Evolutionary conservation across 2,113 vertebrate genomes (phyloP).

Genomic region (Hippocampus guttulatus): DNA sequence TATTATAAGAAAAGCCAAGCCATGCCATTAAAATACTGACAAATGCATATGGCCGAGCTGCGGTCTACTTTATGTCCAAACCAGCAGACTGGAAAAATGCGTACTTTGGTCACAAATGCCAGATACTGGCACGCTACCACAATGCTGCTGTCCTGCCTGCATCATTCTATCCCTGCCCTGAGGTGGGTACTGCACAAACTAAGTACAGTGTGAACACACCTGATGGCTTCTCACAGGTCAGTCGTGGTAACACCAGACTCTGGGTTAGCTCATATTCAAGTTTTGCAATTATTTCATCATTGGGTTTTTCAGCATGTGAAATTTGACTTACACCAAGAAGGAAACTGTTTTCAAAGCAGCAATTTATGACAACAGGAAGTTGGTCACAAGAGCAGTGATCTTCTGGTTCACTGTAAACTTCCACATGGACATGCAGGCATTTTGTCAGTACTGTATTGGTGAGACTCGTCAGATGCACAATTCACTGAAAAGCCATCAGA

Average conservation of each 20-base stretch:
- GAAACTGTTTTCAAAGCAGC: constrained; percentile 6
- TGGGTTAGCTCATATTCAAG: background rate
- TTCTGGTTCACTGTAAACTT: background rate
- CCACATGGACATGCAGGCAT: background rate
- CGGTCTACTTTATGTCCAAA: too few relatives aligned
- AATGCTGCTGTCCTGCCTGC: background rate
- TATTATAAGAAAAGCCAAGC: too few relatives aligned
- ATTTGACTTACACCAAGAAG: background rate
- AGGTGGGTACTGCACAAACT: background rate
- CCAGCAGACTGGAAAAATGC: background rate
- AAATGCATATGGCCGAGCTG: background rate
- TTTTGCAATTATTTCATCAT: background rate
- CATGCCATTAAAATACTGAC: background rate
- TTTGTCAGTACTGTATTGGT: background rate
- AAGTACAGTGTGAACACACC: background rate
- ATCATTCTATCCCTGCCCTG: background rate
- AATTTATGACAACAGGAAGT: constrained; percentile 22
- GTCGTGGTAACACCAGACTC: background rate
- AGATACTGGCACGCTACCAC: background rate
- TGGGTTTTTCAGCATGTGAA: background rate
- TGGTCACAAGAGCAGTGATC: background rate
- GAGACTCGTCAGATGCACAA: background rate
- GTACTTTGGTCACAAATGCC: background rate
- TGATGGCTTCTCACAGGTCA: too few relatives aligned
- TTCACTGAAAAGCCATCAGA: background rate